Base-by-base conservation (phyloP, 2,113 vertebrate genomes). In the Pithys albifrons region DNA sequence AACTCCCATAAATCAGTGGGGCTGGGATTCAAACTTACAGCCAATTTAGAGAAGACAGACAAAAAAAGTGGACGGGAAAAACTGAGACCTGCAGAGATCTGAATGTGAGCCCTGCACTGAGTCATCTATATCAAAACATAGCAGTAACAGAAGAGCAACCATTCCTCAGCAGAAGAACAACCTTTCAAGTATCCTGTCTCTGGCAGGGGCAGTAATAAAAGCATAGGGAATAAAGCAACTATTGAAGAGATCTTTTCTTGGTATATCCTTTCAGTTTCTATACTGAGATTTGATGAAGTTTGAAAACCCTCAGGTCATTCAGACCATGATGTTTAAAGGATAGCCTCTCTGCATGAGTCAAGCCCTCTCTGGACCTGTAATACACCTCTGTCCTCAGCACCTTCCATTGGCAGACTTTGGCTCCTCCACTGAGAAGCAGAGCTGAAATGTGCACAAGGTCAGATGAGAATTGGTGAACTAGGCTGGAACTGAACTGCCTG, bases 111-210 rank as follows among this genome's bases (percentile, higher is more conserved):
- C 83, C 86, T 41, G 48, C 59, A 67, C 92, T 81, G 89, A 95
- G 81, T 92, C 69, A 55, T 84, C 91, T 92, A 46, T 95, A 92
- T 95, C 91, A 95, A 97, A 97, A 93, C 92, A 88, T 39, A 92
- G 27, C 71, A 86, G 52, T 88, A 86, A 95, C 33, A 95, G 92
- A 97, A 81, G 76, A 95, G 83, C 72, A 88, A 93, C 76, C 91
- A 81, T 86, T 92, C 76, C 86, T 92, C 65, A 86, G 67, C 89
- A 89, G 91, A 95, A 91, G 89, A 96, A 94, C 82, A 86, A 93
- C 89, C 95, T 97, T 97, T 95, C 73, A 94, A 94, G 75, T 92
- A 92, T 90, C 85, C 73, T 88, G 45, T 86, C 41, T 92, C 94
- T 93, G 91, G 51, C 76, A 91, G 75, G 41, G 83, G 54, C 82